Base-by-base conservation (phyloP, 1,140 invertebrate species). In the Helicoverpa armigera region DNA sequence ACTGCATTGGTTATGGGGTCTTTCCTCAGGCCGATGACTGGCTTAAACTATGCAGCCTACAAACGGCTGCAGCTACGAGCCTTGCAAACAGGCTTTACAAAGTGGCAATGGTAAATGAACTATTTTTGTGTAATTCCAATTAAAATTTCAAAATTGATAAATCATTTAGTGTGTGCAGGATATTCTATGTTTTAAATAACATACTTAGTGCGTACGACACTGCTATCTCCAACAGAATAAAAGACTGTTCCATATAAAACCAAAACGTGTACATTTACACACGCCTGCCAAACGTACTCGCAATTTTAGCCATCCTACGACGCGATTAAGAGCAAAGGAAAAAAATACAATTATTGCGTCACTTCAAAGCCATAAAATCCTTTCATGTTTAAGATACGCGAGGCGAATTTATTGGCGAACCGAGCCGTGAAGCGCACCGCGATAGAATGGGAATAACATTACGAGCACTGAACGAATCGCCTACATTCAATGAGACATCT, bases 361-460 rank as follows among this genome's bases (percentile, higher is more conserved):
- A 73, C 53, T 14, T 13, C n/a, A 13, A 23, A 63, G 73, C 73
- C 43, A 76, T 75, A 75, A 75, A 76, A 76, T 76, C 58, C 48
- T 63, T 75, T 61, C 31, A 63, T 76, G 73, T 76, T 76, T 51
- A 51, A 61, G 16, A 76, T 76, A 76, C 43, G 53, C 70, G 53
- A 43, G 14, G 29, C 4, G 29, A 73, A 73, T 73, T 73, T 73
- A 58, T 58, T n/a, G 70, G 3, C 31, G 53, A 43, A 43, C 58
- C 23, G 50, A 72, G 50, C 48, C 69, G 69, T 29, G 69, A 72
- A 72, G 14, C 69, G 23, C 50, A 48, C 13, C 31, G 48, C 29
- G 50, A 23, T 23, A 23, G 53, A 53, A 76, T 75, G 58, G 43
- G 58, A 75, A 75, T 75, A 16, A 61, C 61, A 75, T 75, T 75